Evolutionary conservation across 2,113 vertebrate species (phyloP).

Genomic region (Hippocampus zosterae): DNA sequence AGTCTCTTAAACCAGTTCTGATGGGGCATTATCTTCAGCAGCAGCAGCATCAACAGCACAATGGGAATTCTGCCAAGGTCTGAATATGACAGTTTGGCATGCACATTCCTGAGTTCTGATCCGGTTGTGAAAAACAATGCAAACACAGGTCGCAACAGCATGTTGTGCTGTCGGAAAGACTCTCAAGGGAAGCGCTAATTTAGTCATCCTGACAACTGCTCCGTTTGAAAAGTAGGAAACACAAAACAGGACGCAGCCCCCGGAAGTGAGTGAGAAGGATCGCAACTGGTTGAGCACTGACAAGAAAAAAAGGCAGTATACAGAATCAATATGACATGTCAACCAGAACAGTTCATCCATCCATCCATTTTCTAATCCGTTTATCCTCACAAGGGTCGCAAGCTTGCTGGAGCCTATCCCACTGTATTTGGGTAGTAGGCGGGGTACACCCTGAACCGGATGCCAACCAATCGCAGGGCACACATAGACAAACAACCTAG

Average conservation of each 20-base stretch:
- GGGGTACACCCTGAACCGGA: no score
- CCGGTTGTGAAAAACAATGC: neutral
- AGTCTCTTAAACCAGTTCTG: constrained; percentile 24
- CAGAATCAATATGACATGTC: neutral
- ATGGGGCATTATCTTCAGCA: constrained; percentile 19
- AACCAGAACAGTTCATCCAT: no score
- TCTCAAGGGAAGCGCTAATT: constrained; percentile 6
- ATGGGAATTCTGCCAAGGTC: constrained; percentile 36
- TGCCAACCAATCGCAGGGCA: no score
- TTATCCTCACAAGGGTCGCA: no score
- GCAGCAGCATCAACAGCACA: constrained; percentile 23
- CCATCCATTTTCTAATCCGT: no score
- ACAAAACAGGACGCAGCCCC: neutral
- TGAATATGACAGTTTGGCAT: constrained; percentile 18
- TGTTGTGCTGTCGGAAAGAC: neutral
- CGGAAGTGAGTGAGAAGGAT: neutral
- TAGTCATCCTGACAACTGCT: neutral
- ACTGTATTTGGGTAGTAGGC: no score
- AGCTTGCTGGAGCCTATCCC: no score
- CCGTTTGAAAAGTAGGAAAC: neutral
- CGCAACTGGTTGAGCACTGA: neutral
- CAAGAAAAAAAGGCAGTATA: neutral
- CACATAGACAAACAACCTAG: no score
- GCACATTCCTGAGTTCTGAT: constrained; percentile 25
- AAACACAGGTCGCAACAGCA: neutral